These are phyloP conservation scores for Oscheius sp. DNA, from an alignment of 2,888 invertebrate species.

Conservation along the genomic window DNA sequence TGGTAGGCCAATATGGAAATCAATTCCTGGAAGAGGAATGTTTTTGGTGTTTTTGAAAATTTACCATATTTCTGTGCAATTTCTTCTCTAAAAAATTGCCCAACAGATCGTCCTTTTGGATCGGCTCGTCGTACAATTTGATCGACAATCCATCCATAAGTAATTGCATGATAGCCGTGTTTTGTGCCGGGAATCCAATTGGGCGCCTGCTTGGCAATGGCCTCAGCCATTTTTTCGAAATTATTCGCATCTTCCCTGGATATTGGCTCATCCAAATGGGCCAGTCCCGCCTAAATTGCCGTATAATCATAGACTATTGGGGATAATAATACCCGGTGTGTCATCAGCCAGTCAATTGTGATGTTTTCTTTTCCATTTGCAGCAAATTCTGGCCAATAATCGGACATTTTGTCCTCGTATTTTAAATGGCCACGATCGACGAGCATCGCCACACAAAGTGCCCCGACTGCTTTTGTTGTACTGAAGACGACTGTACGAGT, in stretches of 20 bases:
- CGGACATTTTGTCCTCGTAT: slow-evolving; percentile 73
- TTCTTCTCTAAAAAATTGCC: slow-evolving; percentile 73
- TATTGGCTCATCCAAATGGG: slow-evolving; percentile 73
- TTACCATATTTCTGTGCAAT: slow-evolving; percentile 65
- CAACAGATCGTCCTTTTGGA: slow-evolving; percentile 70
- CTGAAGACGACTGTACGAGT: slow-evolving; percentile 70
- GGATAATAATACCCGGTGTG: slow-evolving; percentile 50
- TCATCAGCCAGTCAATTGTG: slow-evolving; percentile 73
- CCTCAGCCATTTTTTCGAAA: slow-evolving; percentile 71
- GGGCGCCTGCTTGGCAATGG: slow-evolving; percentile 72
- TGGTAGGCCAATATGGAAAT: slow-evolving; percentile 73
- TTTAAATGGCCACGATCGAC: slow-evolving; percentile 73
- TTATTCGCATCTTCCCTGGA: slow-evolving; percentile 71
- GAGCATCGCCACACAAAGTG: slow-evolving; percentile 70
- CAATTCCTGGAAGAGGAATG: slow-evolving; percentile 62
- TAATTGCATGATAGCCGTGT: slow-evolving; percentile 74
- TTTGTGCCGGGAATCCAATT: slow-evolving; percentile 67
- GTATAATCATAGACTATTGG: not conserved
- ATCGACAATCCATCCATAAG: slow-evolving; percentile 75
- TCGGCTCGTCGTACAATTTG: slow-evolving; percentile 74
- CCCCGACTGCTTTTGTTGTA: slow-evolving; percentile 71
- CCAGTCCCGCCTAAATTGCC: slow-evolving; percentile 73
- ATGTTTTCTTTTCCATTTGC: slow-evolving; percentile 75
- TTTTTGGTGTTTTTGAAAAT: not conserved
- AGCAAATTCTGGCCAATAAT: slow-evolving; percentile 76